phyloP scores from a whole-genome alignment of 2,888 invertebrate species.

The Ellobium chinense region DNA sequence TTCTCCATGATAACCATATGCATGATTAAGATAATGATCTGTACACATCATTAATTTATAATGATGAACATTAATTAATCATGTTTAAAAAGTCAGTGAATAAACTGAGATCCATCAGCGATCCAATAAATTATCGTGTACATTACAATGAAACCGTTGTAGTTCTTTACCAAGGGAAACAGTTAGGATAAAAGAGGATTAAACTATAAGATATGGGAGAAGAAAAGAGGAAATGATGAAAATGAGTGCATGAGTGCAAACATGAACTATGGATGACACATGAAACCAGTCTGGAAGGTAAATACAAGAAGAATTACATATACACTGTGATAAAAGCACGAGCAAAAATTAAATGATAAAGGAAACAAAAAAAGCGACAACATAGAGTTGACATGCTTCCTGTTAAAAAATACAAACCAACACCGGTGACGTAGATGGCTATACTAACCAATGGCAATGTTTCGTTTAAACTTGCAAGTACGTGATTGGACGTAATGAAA shows the following conservation, averaged over 20 bases:
- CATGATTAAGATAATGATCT: too few species aligned
- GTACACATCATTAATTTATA: too few species aligned
- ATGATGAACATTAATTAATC: too few species aligned
- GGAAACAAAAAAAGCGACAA: not conserved
- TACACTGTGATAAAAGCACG: not conserved
- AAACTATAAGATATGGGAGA: not conserved
- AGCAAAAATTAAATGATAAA: not conserved
- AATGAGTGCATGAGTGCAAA: not conserved
- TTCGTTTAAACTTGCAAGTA: not conserved
- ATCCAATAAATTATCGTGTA: conserved; percentile 8
- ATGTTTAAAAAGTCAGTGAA: not conserved
- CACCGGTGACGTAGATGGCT: not conserved
- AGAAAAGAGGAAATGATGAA: not conserved
- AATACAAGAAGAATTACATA: not conserved
- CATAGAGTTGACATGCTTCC: not conserved
- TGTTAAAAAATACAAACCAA: not conserved
- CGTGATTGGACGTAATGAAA: too few species aligned
- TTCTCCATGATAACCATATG: too few species aligned
- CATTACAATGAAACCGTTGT: not conserved
- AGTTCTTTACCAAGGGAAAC: not conserved
- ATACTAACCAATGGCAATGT: not conserved
- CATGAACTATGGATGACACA: not conserved
- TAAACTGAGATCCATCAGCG: conserved; percentile 5
- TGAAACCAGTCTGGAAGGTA: not conserved
- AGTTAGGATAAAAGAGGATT: not conserved